These are phyloP conservation scores for Coregonus ussuriensis DNA, from an alignment of 2,797 vertebrate genomes.

Conservation along the genomic window DNA sequence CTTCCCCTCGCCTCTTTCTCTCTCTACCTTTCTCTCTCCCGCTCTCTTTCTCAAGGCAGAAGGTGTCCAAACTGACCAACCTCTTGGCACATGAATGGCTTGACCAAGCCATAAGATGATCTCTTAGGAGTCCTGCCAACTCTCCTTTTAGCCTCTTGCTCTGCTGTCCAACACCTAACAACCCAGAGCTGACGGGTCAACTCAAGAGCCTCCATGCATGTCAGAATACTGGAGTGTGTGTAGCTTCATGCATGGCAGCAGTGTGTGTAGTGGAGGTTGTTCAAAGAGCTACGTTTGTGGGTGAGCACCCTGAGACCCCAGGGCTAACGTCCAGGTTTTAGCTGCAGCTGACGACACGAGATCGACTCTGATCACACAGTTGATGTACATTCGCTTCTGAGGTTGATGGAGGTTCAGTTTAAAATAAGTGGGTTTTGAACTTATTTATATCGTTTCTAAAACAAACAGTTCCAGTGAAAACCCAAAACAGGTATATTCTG, in stretches of 20 bases:
- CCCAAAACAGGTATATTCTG: not conserved
- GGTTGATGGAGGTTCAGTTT: not conserved
- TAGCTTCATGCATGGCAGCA: not conserved
- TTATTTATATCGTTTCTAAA: no score
- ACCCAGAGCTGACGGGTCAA: not conserved
- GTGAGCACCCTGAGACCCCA: not conserved
- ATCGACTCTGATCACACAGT: not conserved
- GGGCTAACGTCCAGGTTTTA: not conserved
- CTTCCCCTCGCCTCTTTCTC: not conserved
- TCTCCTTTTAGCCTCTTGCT: not conserved
- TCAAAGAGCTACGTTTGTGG: not conserved
- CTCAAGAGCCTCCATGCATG: not conserved
- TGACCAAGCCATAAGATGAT: not conserved
- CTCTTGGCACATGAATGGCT: conserved; percentile 41
- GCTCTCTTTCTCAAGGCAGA: conserved; percentile 32
- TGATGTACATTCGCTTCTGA: not conserved
- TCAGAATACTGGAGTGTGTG: not conserved
- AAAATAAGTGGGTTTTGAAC: not conserved
- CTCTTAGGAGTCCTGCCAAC: not conserved
- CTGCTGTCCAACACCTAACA: conserved; percentile 1
- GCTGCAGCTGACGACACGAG: not conserved
- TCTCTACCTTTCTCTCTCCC: conserved; percentile 16
- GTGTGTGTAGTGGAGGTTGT: not conserved
- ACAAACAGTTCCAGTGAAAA: no score
- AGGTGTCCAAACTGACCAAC: conserved; percentile 60